Percentiles rank a stretch among this genome's conserved stretches.
Conservation (phyloP, 2,797 vertebrate genomes). For the Cirrhinus mrigala region DNA sequence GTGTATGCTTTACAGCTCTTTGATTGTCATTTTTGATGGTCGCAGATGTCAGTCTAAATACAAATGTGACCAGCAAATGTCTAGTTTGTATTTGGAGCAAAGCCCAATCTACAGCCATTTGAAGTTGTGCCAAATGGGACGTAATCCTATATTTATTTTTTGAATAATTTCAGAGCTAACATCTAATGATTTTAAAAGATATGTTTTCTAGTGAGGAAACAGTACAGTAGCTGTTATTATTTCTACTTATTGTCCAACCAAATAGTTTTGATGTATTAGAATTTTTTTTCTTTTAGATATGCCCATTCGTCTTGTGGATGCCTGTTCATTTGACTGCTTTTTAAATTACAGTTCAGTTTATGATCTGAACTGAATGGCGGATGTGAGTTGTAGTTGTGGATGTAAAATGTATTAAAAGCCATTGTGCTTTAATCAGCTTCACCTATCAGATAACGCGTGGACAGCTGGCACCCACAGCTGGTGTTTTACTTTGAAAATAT, state of each 20-base stretch:
- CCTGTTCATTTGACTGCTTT: background rate
- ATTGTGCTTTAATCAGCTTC: constrained; percentile 51
- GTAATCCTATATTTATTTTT: background rate
- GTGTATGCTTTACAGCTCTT: constrained; percentile 31
- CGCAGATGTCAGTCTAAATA: constrained; percentile 35
- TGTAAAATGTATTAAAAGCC: constrained; percentile 46
- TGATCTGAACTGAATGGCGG: background rate
- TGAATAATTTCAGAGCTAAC: background rate
- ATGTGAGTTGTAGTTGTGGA: constrained; percentile 28
- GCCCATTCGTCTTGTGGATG: background rate
- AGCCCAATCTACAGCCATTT: background rate
- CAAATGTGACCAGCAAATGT: constrained; percentile 12
- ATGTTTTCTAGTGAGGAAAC: background rate
- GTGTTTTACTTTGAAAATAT: constrained; percentile 48
- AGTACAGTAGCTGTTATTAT: background rate
- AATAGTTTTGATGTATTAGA: background rate
- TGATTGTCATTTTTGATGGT: constrained; percentile 38
- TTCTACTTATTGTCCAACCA: background rate
- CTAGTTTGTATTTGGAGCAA: background rate
- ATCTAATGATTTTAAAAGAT: background rate
- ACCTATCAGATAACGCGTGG: constrained; percentile 33
- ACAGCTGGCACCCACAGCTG: constrained; percentile 56
- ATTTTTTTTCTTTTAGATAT: background rate
- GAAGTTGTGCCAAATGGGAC: background rate
- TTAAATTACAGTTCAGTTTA: constrained; percentile 16